Conservation (phyloP, 2,797 vertebrate species). For the Bovichtus variegatus region DNA sequence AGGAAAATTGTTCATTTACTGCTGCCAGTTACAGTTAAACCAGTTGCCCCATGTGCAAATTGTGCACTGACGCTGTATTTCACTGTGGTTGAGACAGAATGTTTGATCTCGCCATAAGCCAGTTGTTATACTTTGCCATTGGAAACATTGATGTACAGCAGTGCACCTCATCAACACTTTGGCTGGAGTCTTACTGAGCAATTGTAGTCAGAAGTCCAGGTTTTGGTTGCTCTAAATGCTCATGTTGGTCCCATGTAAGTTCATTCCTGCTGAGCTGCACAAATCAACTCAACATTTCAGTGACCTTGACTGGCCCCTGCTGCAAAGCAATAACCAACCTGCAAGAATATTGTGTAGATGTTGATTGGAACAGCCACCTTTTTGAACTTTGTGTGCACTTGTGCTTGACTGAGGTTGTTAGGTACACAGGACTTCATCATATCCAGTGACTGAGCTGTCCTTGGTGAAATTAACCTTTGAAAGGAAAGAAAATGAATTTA, state of each 20-base stretch:
- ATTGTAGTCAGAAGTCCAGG: constrained; percentile 1
- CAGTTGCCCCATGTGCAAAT: not conserved
- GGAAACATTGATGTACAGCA: not conserved
- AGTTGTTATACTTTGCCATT: not conserved
- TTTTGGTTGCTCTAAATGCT: constrained; percentile 10
- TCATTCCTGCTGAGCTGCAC: constrained; percentile 47
- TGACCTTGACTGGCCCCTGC: constrained; percentile 35
- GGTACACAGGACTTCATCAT: constrained; percentile 13
- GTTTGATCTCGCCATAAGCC: constrained; percentile 3
- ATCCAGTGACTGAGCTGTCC: constrained; percentile 3
- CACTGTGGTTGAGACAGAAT: constrained; percentile 2
- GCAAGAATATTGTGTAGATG: constrained; percentile 42
- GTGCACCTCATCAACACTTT: not conserved
- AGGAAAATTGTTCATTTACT: constrained; percentile 1
- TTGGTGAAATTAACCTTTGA: constrained; percentile 26
- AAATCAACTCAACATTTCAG: constrained; percentile 35
- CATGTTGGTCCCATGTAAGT: constrained; percentile 29
- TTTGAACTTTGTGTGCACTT: constrained; percentile 32
- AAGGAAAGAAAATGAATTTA: not conserved
- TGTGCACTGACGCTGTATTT: constrained; percentile 8
- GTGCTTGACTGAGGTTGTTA: constrained; percentile 10
- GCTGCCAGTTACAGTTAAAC: constrained; percentile 12
- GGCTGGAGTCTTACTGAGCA: not conserved
- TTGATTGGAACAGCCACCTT: constrained; percentile 57
- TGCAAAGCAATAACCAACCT: constrained; percentile 39